These are phyloP conservation scores for Cheilosia vulpina DNA, from an alignment of 2,888 invertebrate genomes.

Conservation along the genomic window DNA sequence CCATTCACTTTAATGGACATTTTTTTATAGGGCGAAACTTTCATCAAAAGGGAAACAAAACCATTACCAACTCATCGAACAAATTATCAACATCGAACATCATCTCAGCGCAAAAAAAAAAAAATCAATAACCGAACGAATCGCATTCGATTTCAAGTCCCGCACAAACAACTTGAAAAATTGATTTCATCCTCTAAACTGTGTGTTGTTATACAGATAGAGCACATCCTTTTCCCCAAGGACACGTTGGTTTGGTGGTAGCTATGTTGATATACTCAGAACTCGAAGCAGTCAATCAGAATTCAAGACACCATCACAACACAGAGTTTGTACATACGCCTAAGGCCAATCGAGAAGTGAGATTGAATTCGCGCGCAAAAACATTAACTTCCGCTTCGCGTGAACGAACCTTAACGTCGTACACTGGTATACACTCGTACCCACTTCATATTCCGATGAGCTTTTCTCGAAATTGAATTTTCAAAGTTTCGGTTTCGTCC, in stretches of 20 bases:
- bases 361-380: conserved; percentile 53
- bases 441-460: conserved; percentile 47
- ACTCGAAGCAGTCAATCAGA: conserved; percentile 57
- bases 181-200: conserved; percentile 18
- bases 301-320: conserved; percentile 51
- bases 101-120: not conserved
- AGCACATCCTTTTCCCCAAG: conserved; percentile 36
- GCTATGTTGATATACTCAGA: conserved; percentile 23
- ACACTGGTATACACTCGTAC: not conserved
- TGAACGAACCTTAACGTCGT: conserved; percentile 9
- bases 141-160: conserved; percentile 31
- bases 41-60: conserved; percentile 50
- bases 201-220: not conserved
- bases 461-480: conserved; percentile 66
- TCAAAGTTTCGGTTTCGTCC: conserved; percentile 42
- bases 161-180: conserved; percentile 35
- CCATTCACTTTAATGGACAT: conserved; percentile 16
- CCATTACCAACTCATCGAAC: conserved; percentile 60
- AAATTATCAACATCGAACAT: conserved; percentile 60
- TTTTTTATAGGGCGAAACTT: conserved; percentile 23
- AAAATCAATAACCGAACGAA: conserved; percentile 41
- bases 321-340: not conserved
- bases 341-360: conserved; percentile 34
- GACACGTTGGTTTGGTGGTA: conserved; percentile 19
- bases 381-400: conserved; percentile 34